Conservation (phyloP, 2,113 vertebrate genomes). For the Periophthalmus modestus region DNA sequence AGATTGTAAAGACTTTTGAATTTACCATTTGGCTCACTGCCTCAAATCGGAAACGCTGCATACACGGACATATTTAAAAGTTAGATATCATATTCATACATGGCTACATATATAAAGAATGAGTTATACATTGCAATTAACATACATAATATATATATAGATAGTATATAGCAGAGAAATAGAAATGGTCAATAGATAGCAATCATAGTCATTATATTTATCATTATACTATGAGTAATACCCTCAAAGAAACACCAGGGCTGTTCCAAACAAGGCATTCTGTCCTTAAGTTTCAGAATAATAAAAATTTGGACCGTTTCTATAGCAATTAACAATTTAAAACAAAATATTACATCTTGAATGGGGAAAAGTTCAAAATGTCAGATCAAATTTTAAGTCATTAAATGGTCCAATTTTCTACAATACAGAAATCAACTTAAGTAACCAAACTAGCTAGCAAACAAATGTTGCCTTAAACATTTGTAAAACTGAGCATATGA, state of each 20-base stretch:
- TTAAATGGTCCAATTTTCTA: neutral
- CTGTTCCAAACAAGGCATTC: conserved; percentile 68
- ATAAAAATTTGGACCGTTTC: too few relatives aligned
- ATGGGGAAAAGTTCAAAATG: too few relatives aligned
- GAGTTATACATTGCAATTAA: conserved; percentile 83
- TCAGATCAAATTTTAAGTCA: neutral
- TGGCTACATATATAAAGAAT: conserved; percentile 80
- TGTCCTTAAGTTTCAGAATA: neutral
- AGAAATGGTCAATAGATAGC: conserved; percentile 77
- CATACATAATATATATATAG: conserved; percentile 84
- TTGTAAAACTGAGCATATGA: neutral
- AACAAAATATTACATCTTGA: too few relatives aligned
- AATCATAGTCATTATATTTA: conserved; percentile 74
- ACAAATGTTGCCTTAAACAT: neutral
- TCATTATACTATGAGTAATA: conserved; percentile 78
- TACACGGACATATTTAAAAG: conserved; percentile 71
- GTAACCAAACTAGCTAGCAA: neutral
- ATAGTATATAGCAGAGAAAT: conserved; percentile 82
- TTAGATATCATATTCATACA: conserved; percentile 79
- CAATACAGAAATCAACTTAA: neutral
- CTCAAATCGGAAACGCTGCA: conserved; percentile 54
- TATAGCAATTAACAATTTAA: too few relatives aligned
- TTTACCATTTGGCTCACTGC: conserved; percentile 32
- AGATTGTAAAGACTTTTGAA: neutral
- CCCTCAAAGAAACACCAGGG: conserved; percentile 72